phyloP scores from a whole-genome alignment of 2,888 invertebrate genomes.

The Pharmacophagus antenor region DNA sequence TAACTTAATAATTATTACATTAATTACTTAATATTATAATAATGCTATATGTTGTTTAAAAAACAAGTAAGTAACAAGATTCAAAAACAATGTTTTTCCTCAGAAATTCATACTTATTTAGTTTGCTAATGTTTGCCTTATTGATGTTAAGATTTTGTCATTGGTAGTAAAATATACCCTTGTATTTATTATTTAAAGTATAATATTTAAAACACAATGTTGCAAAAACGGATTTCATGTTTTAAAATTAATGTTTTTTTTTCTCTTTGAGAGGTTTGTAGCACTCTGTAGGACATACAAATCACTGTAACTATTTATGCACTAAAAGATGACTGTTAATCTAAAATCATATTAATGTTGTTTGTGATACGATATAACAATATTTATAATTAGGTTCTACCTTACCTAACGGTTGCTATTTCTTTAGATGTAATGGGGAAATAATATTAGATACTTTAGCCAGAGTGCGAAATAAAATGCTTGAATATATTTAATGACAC shows the following conservation, averaged over 20 bases:
- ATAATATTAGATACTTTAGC: constrained; percentile 45
- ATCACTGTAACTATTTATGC: constrained; percentile 46
- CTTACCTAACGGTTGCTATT: constrained; percentile 55
- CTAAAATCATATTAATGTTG: constrained; percentile 36
- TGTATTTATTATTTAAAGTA: too few relatives aligned
- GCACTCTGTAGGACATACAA: constrained; percentile 58
- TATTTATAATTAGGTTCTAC: constrained; percentile 38
- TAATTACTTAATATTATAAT: too few relatives aligned
- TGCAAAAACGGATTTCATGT: constrained; percentile 9
- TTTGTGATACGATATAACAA: constrained; percentile 22
- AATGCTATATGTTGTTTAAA: not conserved
- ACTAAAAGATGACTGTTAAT: constrained; percentile 46
- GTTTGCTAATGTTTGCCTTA: constrained; percentile 11
- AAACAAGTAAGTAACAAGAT: too few relatives aligned
- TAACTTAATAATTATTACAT: too few relatives aligned
- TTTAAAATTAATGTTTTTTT: constrained; percentile 12
- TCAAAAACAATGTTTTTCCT: too few relatives aligned
- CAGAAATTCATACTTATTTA: not conserved
- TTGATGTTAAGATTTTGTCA: constrained; percentile 6
- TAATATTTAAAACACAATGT: not conserved
- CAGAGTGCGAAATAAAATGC: constrained; percentile 53
- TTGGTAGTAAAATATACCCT: constrained; percentile 8
- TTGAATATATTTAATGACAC: constrained; percentile 42
- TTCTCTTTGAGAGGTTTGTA: constrained; percentile 49
- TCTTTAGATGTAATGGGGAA: constrained; percentile 50